Conservation (phyloP, 2,797 vertebrate genomes). For the Mycteria americana region DNA sequence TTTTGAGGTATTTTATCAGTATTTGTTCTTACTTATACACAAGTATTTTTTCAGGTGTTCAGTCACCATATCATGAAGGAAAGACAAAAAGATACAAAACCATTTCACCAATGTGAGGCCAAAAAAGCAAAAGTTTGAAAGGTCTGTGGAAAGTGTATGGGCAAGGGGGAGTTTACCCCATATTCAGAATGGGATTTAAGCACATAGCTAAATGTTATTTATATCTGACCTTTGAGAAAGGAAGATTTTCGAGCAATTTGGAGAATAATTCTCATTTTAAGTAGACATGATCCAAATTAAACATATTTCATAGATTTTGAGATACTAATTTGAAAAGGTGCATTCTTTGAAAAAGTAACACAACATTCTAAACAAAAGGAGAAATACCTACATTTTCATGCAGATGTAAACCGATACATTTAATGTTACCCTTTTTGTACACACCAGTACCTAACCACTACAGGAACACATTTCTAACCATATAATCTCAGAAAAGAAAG, state of each 20-base stretch:
- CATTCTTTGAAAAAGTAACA: background rate
- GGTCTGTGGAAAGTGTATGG: background rate
- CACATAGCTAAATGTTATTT: background rate
- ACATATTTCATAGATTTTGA: background rate
- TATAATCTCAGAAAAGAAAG: background rate
- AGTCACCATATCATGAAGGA: background rate
- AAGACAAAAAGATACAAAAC: background rate
- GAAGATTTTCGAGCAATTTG: background rate
- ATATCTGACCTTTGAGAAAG: background rate
- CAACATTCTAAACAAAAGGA: background rate
- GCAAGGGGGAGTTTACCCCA: background rate
- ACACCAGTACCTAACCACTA: background rate
- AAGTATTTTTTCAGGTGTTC: background rate
- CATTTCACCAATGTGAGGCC: background rate
- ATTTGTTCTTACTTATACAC: background rate
- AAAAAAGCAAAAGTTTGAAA: background rate
- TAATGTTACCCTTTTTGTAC: background rate
- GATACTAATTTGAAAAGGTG: background rate
- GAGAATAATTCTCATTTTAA: background rate
- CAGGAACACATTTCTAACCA: background rate
- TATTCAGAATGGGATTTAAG: background rate
- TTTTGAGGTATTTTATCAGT: conserved; percentile 35
- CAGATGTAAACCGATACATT: background rate
- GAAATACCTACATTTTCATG: background rate
- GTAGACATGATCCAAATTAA: background rate